phyloP scores from a whole-genome alignment of 2,888 invertebrate species.

The Melolontha melolontha region DNA sequence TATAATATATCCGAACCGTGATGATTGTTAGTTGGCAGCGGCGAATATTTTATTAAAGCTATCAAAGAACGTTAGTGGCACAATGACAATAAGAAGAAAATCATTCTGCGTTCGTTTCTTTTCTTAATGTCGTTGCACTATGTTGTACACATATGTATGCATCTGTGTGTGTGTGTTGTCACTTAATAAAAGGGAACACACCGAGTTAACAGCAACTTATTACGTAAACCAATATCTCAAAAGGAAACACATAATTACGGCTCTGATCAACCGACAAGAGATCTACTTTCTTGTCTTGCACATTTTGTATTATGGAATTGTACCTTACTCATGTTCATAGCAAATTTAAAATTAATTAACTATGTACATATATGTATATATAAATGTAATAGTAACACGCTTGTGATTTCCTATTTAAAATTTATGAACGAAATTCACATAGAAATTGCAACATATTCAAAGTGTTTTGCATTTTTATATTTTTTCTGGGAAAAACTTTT shows the following conservation, averaged over 20 bases:
- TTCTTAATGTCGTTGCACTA: constrained; percentile 14
- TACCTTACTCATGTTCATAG: constrained; percentile 4
- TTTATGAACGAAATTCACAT: too few relatives aligned
- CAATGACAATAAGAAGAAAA: constrained; percentile 16
- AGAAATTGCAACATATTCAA: too few relatives aligned
- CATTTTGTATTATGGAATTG: constrained; percentile 10
- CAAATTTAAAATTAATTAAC: neutral
- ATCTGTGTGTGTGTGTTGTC: constrained; percentile 3
- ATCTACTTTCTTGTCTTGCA: constrained; percentile 5
- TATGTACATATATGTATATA: too few relatives aligned
- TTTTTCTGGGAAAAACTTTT: too few relatives aligned
- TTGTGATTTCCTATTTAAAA: too few relatives aligned
- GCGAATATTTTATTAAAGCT: constrained; percentile 14
- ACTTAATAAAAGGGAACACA: constrained; percentile 22
- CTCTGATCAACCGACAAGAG: constrained; percentile 16
- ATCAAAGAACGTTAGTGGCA: constrained; percentile 3
- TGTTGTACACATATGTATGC: too few relatives aligned
- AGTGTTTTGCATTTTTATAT: too few relatives aligned
- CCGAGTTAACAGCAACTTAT: constrained; percentile 16
- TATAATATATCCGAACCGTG: constrained; percentile 19
- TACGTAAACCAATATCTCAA: constrained; percentile 30
- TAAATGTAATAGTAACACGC: too few relatives aligned
- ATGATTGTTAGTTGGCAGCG: neutral
- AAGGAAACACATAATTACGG: constrained; percentile 29
- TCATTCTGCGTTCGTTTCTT: constrained; percentile 8